Base-by-base conservation (phyloP, 2,888 invertebrate species). In the Orthosia cruda region DNA sequence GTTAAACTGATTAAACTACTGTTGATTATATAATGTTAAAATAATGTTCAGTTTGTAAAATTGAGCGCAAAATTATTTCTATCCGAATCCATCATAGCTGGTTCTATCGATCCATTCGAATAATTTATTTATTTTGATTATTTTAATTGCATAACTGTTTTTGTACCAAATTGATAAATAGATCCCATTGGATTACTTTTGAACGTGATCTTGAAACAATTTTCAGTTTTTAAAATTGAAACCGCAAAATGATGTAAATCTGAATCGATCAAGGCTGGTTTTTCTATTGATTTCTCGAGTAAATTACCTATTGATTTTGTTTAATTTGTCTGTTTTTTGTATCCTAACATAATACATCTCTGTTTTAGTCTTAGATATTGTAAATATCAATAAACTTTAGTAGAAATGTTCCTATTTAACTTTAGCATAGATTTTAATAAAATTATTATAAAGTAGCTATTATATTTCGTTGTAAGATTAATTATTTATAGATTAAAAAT, bases 401-500 rank as follows among this genome's bases (percentile, higher is more conserved):
- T 71, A 79, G 85, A 85, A 91, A 87, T 85, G 94, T 94, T 94
- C 94, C 94, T 94, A 93, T 90, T 86, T 83, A 89, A 77, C 66
- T 83, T 80, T 77, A 64, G 84, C 70, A 79, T 83, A 59, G 1
- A 40, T 59, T n/a, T 45, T 40, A 40, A 40, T 9, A 40, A 9
- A 20, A 77, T 79, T 77, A 72, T 81, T 74, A 12, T 59, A 67
- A 52, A 32, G 20, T 66, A 74, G 15, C 26, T 73, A 82, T 81
- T 49, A 70, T 68, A 69, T 68, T 50, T 74, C 23, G 61, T 80
- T 84, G 47, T 92, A 93, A 93, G 91, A 90, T 91, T 93, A 88
- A 94, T 95, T 95, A 95, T 94, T 94, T 95, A 94, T 93, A 79
- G 1, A 88, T 82, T 82, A 57, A 74, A 59, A 81, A 85, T 87